Evolutionary conservation across 2,888 invertebrate genomes (phyloP).

Genomic region (Lithodes maja): DNA sequence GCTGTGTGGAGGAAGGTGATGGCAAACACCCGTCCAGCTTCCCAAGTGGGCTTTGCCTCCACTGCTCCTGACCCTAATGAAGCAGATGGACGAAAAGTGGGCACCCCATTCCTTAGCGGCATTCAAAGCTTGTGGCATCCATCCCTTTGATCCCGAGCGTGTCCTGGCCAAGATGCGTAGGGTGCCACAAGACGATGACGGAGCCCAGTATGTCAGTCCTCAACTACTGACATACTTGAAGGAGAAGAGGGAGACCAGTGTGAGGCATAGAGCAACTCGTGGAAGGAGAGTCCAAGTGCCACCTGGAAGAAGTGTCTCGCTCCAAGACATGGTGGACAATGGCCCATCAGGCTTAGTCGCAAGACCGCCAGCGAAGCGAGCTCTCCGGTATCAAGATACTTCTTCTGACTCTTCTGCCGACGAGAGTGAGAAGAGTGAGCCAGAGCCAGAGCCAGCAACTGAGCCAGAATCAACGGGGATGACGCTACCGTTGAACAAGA

Average conservation of each 20-base stretch:
- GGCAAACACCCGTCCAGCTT: background rate
- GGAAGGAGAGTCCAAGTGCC: background rate
- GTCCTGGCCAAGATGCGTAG: background rate
- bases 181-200: background rate
- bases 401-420: too few species aligned
- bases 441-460: too few species aligned
- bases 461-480: too few species aligned
- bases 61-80: background rate
- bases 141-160: constrained; percentile 19
- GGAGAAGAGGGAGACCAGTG: background rate
- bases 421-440: too few species aligned
- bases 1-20: background rate
- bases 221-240: background rate
- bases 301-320: background rate
- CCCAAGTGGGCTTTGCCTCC: background rate
- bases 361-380: too few species aligned
- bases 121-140: constrained; percentile 7
- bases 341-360: too few species aligned
- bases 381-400: too few species aligned
- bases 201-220: background rate
- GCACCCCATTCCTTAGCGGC: background rate
- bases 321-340: background rate
- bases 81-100: background rate
- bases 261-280: background rate
- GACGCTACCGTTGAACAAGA: too few species aligned